Evolutionary conservation across 2,888 invertebrate genomes (phyloP).

Genomic region (Ditylenchus weischeri): DNA sequence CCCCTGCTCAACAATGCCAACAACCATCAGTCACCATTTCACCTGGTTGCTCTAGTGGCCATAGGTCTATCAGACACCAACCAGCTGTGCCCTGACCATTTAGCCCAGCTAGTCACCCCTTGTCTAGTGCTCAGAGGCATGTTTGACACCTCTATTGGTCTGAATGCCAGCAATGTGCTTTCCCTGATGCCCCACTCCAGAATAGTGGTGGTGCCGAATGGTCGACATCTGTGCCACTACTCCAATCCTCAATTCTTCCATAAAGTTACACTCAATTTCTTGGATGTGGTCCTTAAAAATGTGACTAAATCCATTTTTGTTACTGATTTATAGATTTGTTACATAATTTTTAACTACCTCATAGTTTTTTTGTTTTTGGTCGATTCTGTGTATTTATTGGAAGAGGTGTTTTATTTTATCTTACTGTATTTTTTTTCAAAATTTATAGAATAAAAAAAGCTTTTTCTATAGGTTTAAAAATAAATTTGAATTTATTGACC

Average conservation of each 20-base stretch:
- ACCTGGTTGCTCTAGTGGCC: constrained; percentile 25
- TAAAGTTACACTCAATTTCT: constrained; percentile 28
- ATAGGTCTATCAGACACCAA: constrained; percentile 35
- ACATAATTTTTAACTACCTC: neutral
- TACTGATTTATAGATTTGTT: constrained; percentile 15
- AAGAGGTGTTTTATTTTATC: no score
- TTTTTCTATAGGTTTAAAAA: no score
- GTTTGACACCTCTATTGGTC: constrained; percentile 30
- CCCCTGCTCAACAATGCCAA: constrained; percentile 22
- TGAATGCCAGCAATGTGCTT: constrained; percentile 28
- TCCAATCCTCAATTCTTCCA: constrained; percentile 30
- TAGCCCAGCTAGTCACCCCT: constrained; percentile 27
- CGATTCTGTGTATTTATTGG: no score
- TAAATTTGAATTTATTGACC: no score
- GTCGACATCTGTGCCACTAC: constrained; percentile 30
- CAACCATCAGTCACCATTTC: constrained; percentile 15
- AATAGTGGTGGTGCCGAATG: constrained; percentile 24
- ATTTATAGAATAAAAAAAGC: no score
- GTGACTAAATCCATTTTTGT: constrained; percentile 29
- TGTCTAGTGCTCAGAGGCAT: constrained; percentile 29
- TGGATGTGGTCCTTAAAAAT: constrained; percentile 28
- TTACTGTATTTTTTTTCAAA: no score
- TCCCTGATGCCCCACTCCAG: constrained; percentile 25
- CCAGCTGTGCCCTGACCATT: constrained; percentile 16
- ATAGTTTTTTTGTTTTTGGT: no score